Evolutionary conservation across 2,888 invertebrate species (phyloP).

Genomic region (Agrochola lychnidis): DNA sequence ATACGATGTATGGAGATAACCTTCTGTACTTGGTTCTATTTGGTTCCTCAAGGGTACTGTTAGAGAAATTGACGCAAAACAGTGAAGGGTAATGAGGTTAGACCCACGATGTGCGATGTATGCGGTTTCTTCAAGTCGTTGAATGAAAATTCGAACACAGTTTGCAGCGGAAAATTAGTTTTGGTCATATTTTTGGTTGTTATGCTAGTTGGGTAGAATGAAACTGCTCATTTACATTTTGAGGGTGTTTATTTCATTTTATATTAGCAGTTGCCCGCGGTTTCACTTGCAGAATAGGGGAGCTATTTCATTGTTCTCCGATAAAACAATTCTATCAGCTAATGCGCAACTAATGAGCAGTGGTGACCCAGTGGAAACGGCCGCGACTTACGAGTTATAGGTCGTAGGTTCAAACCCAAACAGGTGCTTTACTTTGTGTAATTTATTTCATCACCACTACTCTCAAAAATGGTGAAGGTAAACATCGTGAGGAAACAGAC

Average conservation of each 20-base stretch:
- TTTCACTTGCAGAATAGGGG: not conserved
- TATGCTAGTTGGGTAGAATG: not conserved
- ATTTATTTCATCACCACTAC: not conserved
- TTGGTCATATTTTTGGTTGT: conserved; percentile 23
- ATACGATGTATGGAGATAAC: not conserved
- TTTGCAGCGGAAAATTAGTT: conserved; percentile 49
- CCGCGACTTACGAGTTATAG: not conserved
- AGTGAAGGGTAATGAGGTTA: conserved; percentile 76
- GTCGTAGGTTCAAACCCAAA: not conserved
- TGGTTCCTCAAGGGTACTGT: conserved; percentile 60
- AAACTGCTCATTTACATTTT: conserved; percentile 9
- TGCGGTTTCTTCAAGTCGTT: conserved; percentile 58
- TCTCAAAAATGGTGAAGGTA: not conserved
- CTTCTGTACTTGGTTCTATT: conserved; percentile 1
- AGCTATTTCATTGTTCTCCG: not conserved
- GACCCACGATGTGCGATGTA: conserved; percentile 57
- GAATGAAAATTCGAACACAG: conserved; percentile 56
- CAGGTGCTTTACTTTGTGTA: no score
- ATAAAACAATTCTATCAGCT: not conserved
- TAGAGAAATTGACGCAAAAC: conserved; percentile 81
- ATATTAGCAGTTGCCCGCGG: not conserved
- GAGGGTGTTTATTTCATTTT: not conserved
- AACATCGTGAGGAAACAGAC: not conserved
- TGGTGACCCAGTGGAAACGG: not conserved
- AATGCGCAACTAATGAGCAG: not conserved